Conservation (phyloP, 2,113 vertebrate genomes). For the Vimba vimba region DNA sequence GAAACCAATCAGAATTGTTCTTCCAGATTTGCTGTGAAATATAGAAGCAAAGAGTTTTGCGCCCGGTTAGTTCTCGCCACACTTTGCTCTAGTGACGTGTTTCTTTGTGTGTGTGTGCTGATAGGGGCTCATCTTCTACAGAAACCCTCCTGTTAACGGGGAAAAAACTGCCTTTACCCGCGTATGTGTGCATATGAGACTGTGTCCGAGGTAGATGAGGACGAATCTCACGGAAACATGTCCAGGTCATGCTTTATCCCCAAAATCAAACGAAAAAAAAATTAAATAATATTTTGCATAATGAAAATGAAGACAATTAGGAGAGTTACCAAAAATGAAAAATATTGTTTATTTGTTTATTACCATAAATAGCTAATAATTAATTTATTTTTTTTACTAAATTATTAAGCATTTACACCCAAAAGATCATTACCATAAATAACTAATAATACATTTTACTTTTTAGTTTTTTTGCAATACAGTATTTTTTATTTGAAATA, state of each 20-base stretch:
- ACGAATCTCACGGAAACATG: not conserved
- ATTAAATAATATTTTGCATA: not conserved
- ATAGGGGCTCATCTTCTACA: constrained; percentile 38
- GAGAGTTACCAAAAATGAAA: too few relatives aligned
- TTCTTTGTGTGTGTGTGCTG: constrained; percentile 14
- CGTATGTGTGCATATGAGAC: constrained; percentile 44
- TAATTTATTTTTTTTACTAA: too few relatives aligned
- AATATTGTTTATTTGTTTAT: not conserved
- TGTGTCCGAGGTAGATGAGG: constrained; percentile 42
- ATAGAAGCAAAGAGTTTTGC: constrained; percentile 60
- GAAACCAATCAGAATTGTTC: constrained; percentile 68
- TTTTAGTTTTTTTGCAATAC: too few relatives aligned
- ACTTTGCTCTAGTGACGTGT: constrained; percentile 41
- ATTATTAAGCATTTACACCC: too few relatives aligned
- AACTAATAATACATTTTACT: not conserved
- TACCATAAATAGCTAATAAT: not conserved
- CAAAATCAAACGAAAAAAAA: not conserved
- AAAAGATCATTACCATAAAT: not conserved
- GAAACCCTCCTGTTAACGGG: constrained; percentile 40
- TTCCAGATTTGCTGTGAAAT: constrained; percentile 67
- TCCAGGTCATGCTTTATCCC: not conserved
- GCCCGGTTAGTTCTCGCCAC: constrained; percentile 47
- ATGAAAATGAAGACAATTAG: not conserved
- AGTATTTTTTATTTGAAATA: too few relatives aligned
- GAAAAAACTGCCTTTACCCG: constrained; percentile 50